A percentile compares a stretch with the other conserved stretches of the same genome.
phyloP scores from a whole-genome alignment of 2,888 invertebrate genomes.

The Melitaea athalia region DNA sequence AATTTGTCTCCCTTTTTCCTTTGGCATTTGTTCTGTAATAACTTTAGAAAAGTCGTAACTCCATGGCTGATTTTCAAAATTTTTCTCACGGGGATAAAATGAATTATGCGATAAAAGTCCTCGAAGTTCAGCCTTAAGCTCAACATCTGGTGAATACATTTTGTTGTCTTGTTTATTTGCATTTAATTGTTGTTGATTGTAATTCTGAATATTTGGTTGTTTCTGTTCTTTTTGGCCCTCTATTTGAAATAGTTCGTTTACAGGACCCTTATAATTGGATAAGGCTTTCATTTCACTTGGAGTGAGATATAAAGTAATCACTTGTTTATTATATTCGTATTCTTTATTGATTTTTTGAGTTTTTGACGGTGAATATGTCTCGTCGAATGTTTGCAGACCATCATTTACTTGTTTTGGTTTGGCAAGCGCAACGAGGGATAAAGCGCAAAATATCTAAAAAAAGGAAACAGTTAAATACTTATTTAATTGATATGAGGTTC shows the following conservation, averaged over 20 bases:
- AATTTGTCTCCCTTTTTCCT: background rate
- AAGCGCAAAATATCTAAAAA: constrained; percentile 16
- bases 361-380: background rate
- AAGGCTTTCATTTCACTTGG: constrained; percentile 17
- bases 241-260: background rate
- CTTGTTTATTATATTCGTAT: background rate
- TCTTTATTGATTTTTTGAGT: background rate
- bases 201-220: background rate
- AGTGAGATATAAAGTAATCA: constrained; percentile 18
- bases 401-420: background rate
- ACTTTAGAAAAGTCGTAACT: background rate
- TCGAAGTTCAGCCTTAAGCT: background rate
- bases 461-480: background rate
- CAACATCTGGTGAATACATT: background rate
- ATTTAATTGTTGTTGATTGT: constrained; percentile 1
- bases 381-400: background rate
- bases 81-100: background rate
- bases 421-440: constrained; percentile 5
- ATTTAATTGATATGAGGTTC: no score
- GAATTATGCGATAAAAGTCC: background rate
- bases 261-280: background rate
- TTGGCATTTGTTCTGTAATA: background rate
- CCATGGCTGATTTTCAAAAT: background rate
- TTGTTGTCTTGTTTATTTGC: background rate
- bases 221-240: background rate